Conservation (phyloP, 2,797 vertebrate species). For the Falco concolor region DNA sequence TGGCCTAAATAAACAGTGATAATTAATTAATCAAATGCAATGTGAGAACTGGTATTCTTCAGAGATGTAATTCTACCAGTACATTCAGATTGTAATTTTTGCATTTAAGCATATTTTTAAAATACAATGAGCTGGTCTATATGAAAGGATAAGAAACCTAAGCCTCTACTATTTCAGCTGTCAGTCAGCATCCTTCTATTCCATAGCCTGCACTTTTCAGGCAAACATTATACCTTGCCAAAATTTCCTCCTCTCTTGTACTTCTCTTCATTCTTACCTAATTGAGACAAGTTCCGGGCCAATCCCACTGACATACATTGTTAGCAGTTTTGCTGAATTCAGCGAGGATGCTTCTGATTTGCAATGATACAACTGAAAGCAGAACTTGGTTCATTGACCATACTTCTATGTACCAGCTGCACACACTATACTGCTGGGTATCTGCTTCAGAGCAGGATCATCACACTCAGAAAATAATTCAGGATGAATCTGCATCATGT, state of each 20-base stretch:
- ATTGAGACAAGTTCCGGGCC: background rate
- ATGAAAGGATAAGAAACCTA: background rate
- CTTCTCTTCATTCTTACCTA: background rate
- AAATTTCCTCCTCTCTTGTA: background rate
- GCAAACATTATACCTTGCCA: background rate
- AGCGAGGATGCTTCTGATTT: background rate
- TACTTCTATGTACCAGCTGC: background rate
- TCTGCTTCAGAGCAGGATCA: slow-evolving; percentile 28
- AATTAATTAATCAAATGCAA: background rate
- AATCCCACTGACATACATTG: background rate
- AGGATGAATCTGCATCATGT: slow-evolving; percentile 23
- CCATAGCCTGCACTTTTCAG: background rate
- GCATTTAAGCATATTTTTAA: background rate
- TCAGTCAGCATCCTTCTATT: background rate
- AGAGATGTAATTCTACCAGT: background rate
- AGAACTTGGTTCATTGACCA: background rate
- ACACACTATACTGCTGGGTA: background rate
- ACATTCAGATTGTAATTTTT: background rate
- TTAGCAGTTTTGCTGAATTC: background rate
- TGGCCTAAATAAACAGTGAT: background rate
- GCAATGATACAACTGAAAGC: background rate
- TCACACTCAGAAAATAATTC: slow-evolving; percentile 27
- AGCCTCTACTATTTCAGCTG: background rate
- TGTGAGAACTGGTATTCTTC: background rate
- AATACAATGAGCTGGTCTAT: background rate